A percentile compares a stretch with the other conserved stretches of the same genome.
Conservation (phyloP, 2,113 vertebrate species). For the Amphilophus citrinellus region DNA sequence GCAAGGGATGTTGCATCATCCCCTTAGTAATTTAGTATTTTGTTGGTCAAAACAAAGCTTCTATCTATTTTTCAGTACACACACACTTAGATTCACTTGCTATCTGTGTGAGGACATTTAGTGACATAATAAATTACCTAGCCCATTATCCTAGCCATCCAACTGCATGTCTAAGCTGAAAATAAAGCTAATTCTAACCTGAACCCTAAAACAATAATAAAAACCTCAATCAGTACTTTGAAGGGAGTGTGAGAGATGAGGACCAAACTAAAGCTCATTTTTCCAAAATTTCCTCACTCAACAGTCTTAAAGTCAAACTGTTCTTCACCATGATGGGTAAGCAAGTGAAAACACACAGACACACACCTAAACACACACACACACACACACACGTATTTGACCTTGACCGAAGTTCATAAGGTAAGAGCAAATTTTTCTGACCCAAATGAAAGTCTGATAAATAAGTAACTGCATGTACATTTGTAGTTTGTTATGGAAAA, state of each 20-base stretch:
- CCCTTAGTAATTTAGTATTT: slow-evolving; percentile 2
- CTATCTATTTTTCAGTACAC: neutral
- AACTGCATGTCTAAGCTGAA: neutral
- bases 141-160: neutral
- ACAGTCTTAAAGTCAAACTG: neutral
- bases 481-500: neutral
- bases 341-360: neutral
- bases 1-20: neutral
- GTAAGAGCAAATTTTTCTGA: neutral
- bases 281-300: neutral
- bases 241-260: neutral
- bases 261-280: neutral
- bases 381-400: neutral
- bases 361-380: neutral
- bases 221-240: neutral
- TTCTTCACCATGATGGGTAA: neutral
- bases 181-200: neutral
- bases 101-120: neutral
- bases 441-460: neutral
- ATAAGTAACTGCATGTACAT: neutral
- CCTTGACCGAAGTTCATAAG: neutral
- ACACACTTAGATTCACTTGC: neutral
- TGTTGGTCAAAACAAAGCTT: slow-evolving; percentile 3
- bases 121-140: neutral
- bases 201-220: too few relatives aligned